A percentile compares a stretch with the other conserved stretches of the same genome.
These are phyloP conservation scores for Harpagoxenus sublaevis DNA, from an alignment of 2,888 invertebrate species.

Conservation along the genomic window DNA sequence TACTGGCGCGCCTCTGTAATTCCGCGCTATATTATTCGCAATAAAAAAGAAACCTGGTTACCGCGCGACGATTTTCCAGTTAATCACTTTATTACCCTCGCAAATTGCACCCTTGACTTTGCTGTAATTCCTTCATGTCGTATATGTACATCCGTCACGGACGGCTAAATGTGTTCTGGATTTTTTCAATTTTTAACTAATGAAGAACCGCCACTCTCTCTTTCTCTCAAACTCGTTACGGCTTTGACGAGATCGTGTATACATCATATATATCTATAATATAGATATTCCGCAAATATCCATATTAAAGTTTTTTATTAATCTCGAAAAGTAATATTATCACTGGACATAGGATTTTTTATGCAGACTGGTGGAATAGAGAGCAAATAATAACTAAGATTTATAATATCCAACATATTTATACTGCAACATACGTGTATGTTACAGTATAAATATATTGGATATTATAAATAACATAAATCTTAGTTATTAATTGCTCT, in stretches of 20 bases:
- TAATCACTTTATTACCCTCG: slow-evolving; percentile 25
- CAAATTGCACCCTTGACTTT: slow-evolving; percentile 14
- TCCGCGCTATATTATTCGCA: slow-evolving; percentile 18
- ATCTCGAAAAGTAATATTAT: neutral
- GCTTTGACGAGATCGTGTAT: neutral
- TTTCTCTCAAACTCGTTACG: neutral
- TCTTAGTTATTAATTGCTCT: no score
- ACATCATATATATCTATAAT: no score
- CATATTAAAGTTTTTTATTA: slow-evolving; percentile 1
- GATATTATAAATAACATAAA: no score
- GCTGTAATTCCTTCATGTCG: neutral
- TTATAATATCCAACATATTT: no score
- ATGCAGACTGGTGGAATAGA: no score
- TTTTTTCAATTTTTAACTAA: slow-evolving; percentile 7
- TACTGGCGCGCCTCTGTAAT: slow-evolving; percentile 41
- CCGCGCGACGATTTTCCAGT: slow-evolving; percentile 8
- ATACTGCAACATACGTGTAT: no score
- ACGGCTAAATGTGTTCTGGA: neutral
- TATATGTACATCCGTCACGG: neutral
- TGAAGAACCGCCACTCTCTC: neutral
- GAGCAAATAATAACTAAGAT: no score
- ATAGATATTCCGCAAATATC: neutral
- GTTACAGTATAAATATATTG: no score
- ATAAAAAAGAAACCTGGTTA: slow-evolving; percentile 35
- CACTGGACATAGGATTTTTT: no score